Conservation (phyloP, 2,113 vertebrate species). For the Seriola aureovittata region DNA sequence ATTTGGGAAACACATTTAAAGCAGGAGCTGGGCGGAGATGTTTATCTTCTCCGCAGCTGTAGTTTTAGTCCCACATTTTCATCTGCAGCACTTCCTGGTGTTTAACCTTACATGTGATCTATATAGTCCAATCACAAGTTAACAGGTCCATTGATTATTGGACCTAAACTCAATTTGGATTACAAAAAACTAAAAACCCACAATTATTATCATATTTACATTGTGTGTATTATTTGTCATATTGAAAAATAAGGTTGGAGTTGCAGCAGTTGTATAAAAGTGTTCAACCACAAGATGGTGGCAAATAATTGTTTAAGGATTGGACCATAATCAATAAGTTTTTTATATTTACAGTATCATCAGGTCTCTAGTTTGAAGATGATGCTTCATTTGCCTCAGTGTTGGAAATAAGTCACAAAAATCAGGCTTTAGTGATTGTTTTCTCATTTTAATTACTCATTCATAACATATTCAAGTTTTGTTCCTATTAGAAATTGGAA, state of each 20-base stretch:
- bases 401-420: no score
- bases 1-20: background rate
- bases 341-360: background rate
- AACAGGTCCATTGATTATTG: background rate
- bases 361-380: background rate
- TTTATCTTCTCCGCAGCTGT: background rate
- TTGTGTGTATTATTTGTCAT: background rate
- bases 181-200: no score
- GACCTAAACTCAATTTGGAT: no score
- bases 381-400: no score
- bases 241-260: background rate
- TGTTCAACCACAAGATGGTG: constrained; percentile 6
- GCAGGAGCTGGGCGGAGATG: background rate
- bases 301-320: no score
- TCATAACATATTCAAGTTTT: no score
- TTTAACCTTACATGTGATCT: constrained; percentile 6
- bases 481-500: no score
- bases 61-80: background rate
- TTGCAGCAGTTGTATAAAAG: background rate
- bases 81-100: background rate
- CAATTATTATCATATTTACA: no score
- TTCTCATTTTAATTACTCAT: no score
- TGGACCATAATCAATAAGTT: no score
- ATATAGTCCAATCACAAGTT: constrained; percentile 9
- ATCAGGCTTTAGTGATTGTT: background rate